Percentiles rank a stretch among this genome's conserved stretches.
These are phyloP conservation scores for Morpho helenor DNA, from an alignment of 2,888 invertebrate species.

Conservation along the genomic window DNA sequence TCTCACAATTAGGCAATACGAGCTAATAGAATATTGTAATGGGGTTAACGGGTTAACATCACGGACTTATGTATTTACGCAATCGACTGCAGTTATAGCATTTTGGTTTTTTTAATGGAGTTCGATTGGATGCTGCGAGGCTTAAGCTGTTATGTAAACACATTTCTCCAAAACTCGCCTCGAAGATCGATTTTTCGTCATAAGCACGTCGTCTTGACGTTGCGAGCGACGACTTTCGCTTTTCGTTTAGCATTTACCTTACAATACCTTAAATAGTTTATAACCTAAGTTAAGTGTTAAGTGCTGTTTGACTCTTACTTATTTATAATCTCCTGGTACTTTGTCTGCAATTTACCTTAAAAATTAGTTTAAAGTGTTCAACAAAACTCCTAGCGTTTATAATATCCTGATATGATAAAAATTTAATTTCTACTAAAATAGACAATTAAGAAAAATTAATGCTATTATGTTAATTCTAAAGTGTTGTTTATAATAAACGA, in stretches of 20 bases:
- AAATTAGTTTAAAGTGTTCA: not conserved
- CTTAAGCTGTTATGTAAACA: constrained; percentile 54
- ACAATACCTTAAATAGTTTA: constrained; percentile 3
- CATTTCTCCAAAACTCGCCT: constrained; percentile 59
- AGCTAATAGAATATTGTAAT: too few relatives aligned
- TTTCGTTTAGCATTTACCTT: constrained; percentile 24
- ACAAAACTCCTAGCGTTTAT: too few relatives aligned
- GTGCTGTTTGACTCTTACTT: not conserved
- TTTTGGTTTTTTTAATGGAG: too few relatives aligned
- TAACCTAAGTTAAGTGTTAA: constrained; percentile 6
- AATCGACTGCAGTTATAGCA: too few relatives aligned
- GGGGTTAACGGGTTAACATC: too few relatives aligned
- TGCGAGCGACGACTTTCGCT: constrained; percentile 54
- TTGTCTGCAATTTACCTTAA: not conserved
- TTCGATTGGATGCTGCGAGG: not conserved
- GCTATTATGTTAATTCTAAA: not conserved
- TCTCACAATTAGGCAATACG: too few relatives aligned
- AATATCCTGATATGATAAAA: too few relatives aligned
- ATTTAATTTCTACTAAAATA: too few relatives aligned
- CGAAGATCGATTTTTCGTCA: constrained; percentile 52
- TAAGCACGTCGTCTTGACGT: constrained; percentile 46
- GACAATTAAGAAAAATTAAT: too few relatives aligned
- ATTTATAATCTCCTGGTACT: not conserved
- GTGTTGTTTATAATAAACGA: not conserved
- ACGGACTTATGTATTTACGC: too few relatives aligned